Percentiles rank a stretch among this genome's conserved stretches.
phyloP scores from a whole-genome alignment of 2,113 vertebrate species.

The Pardalotus punctatus region DNA sequence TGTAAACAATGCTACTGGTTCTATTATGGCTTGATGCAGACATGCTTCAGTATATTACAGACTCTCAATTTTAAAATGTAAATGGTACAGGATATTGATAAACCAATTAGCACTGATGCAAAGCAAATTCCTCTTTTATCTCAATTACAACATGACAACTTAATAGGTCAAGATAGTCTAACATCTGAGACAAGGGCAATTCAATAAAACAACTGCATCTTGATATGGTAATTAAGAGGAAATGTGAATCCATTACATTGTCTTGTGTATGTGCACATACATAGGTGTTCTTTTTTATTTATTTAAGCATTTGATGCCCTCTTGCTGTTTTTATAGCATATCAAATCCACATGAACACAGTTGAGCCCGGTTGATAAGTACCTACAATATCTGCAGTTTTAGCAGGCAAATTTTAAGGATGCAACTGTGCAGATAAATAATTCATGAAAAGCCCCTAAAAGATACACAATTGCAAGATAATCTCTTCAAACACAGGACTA shows the following conservation, averaged over 20 bases:
- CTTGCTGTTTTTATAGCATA: conserved; percentile 43
- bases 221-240: conserved; percentile 84
- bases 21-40: conserved; percentile 68
- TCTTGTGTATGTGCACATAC: background rate
- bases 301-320: conserved; percentile 55
- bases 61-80: conserved; percentile 83
- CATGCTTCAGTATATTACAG: conserved; percentile 69
- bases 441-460: background rate
- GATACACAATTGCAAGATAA: background rate
- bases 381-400: background rate
- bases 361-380: background rate
- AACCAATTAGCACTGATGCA: conserved; percentile 86
- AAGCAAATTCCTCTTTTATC: conserved; percentile 88
- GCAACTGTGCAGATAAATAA: conserved; percentile 4
- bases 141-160: conserved; percentile 87
- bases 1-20: conserved; percentile 51
- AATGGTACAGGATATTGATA: conserved; percentile 84
- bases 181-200: conserved; percentile 85
- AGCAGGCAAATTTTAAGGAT: background rate
- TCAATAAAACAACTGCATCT: conserved; percentile 84
- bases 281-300: background rate
- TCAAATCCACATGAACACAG: conserved; percentile 19
- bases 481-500: background rate
- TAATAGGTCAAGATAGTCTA: conserved; percentile 86
- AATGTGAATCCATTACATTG: conserved; percentile 78